phyloP scores from a whole-genome alignment of 2,888 invertebrate species.

The Chloromyia formosa region DNA sequence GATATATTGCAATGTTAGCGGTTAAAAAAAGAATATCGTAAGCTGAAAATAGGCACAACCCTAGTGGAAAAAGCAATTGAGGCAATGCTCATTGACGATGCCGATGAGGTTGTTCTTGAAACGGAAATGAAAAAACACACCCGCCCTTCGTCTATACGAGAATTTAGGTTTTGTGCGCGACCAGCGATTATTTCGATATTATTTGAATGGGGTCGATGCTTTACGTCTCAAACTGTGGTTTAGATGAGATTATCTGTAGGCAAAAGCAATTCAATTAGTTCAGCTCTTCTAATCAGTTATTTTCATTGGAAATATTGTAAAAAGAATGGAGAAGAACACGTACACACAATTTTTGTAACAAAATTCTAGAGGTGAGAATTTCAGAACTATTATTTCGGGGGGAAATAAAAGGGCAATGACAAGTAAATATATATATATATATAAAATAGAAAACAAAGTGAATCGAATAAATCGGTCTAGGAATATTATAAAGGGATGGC shows the following conservation, averaged over 20 bases:
- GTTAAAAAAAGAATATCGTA: slow-evolving; percentile 95
- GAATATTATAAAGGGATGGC: too few relatives aligned
- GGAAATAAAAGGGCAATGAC: too few relatives aligned
- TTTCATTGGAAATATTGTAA: too few relatives aligned
- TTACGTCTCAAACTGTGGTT: slow-evolving; percentile 95
- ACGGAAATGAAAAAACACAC: slow-evolving; percentile 98
- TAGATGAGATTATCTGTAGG: slow-evolving; percentile 73
- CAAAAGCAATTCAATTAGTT: slow-evolving; percentile 18
- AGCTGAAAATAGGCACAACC: slow-evolving; percentile 90
- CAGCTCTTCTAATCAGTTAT: too few relatives aligned
- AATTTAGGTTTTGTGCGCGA: slow-evolving; percentile 98
- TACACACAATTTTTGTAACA: too few relatives aligned
- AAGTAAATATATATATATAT: too few relatives aligned
- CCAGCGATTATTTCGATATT: slow-evolving; percentile 98
- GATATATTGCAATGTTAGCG: slow-evolving; percentile 99
- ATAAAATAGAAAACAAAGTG: too few relatives aligned
- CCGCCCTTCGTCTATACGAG: slow-evolving; percentile 95
- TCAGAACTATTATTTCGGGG: too few relatives aligned
- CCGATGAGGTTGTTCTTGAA: slow-evolving; percentile 98
- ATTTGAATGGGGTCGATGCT: slow-evolving; percentile 99
- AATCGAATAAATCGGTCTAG: too few relatives aligned
- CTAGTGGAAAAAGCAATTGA: slow-evolving; percentile 83
- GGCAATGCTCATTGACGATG: slow-evolving; percentile 96
- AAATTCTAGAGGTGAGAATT: too few relatives aligned
- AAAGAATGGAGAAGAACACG: too few relatives aligned